Evolutionary conservation across 2,888 invertebrate genomes (phyloP), one percentile per base, ranked within the genome.

Genomic region (Helleia helle): DNA sequence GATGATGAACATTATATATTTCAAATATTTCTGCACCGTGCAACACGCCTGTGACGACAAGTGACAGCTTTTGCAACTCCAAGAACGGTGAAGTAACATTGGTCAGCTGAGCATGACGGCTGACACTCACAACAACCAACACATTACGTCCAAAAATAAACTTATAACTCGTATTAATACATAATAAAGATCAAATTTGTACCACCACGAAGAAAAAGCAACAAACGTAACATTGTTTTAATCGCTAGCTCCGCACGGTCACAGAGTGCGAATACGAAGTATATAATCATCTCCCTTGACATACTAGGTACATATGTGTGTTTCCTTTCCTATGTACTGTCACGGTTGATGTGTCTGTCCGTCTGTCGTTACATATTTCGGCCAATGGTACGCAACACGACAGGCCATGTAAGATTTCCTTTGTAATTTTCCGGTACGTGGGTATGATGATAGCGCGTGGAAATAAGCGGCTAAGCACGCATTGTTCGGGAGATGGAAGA

Each of bases 371-470:
- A 52, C 56, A 50, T 48, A 13, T 18, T 40, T 46, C 42, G 50
- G 41, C 57, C 59, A 60, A 62, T 59, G 48, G 52, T 42, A 34
- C 36, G 46, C 52, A 49, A 51, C 46, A 44, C 46, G 56, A 55
- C 52, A 59, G 55, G 56, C 54, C 52, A 43, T 50, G 44, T 51
- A 46, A 59, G 51, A 52, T 62, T 62, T 61, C 62, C 62, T 57
- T 60, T 66, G 74, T 71, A 79, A 79, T 79, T 79, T 79, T 79
- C 72, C 77, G 70, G 76, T 75, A 66, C 59, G 61, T 69, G 71
- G 63, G 55, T 65, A 56, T 62, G 62, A 71, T 72, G 77, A 76
- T 77, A 62, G 54, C 58, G 59, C 61, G 65, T 70, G 59, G 64
- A 56, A 59, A 66, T 65, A 66, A 69, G 71, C 69, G 71, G 70